These are phyloP conservation scores for Oncorhynchus gorbuscha DNA, from an alignment of 2,113 vertebrate species.

Conservation along the genomic window DNA sequence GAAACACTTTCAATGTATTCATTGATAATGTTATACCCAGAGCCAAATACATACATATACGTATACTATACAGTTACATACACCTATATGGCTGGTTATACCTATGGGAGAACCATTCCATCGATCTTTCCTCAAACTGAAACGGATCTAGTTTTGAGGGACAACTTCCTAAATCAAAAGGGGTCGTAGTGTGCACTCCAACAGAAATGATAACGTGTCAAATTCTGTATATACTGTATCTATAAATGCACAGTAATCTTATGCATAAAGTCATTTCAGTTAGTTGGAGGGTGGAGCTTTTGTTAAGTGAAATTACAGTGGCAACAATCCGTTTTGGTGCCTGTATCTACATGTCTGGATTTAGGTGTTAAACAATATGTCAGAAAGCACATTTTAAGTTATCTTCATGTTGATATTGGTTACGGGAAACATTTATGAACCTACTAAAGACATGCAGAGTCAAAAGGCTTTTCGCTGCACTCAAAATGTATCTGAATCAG, in stretches of 20 bases:
- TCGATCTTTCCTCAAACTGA: not conserved
- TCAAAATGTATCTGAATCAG: constrained; percentile 17
- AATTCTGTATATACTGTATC: not conserved
- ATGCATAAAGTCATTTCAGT: not conserved
- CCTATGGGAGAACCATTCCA: not conserved
- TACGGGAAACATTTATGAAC: not conserved
- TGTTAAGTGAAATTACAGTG: not conserved
- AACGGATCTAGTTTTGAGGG: not conserved
- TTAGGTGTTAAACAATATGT: not conserved
- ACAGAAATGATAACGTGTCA: not conserved
- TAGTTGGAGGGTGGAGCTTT: not conserved
- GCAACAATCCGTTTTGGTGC: not conserved
- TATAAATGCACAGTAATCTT: not conserved
- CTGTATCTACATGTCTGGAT: not conserved
- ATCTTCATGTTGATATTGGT: not conserved
- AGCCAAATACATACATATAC: not conserved
- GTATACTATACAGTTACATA: too few relatives aligned
- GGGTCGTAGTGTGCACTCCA: not conserved
- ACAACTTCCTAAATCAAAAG: not conserved
- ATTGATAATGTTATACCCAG: not conserved
- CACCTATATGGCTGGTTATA: too few relatives aligned
- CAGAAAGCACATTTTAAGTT: too few relatives aligned
- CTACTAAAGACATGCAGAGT: not conserved
- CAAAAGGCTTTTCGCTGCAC: not conserved
- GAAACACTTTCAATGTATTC: not conserved